Evolutionary conservation across 1,140 invertebrate species (phyloP).

Genomic region (Mactra quadrangularis): DNA sequence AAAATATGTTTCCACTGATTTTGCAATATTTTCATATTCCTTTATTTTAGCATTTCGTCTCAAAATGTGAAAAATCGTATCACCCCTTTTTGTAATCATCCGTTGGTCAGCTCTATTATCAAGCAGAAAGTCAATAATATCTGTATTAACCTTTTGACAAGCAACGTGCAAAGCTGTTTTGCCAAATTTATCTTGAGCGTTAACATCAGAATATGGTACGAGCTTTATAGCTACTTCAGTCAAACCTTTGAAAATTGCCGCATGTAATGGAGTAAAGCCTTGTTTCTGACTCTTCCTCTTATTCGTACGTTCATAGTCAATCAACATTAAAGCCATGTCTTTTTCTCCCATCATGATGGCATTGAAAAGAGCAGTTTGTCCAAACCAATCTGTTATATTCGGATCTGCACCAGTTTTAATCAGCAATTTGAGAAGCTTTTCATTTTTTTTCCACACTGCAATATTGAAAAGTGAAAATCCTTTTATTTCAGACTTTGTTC

Average conservation of each 20-base stretch:
- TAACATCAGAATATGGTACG: background rate
- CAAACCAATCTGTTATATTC: conserved; percentile 10
- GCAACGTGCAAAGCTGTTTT: conserved; percentile 29
- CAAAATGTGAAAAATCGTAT: conserved; percentile 8
- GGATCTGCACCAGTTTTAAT: background rate
- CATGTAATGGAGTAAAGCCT: background rate
- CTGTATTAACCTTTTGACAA: conserved; percentile 8
- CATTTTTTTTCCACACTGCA: conserved; percentile 33
- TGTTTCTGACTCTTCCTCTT: conserved; percentile 1
- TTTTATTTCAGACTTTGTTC: conserved; percentile 11
- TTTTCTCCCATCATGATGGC: background rate
- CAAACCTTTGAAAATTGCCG: background rate
- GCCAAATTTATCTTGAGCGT: conserved; percentile 5
- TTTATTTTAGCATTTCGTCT: conserved; percentile 1
- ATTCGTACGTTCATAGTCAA: background rate
- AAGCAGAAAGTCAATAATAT: background rate
- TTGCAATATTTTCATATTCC: no score
- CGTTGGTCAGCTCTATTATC: background rate
- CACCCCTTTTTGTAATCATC: conserved; percentile 9
- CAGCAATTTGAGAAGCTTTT: background rate
- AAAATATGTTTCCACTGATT: no score
- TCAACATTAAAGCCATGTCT: background rate
- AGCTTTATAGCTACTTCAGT: background rate
- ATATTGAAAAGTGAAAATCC: conserved; percentile 11
- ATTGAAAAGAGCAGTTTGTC: conserved; percentile 2